Percentiles rank a stretch among this genome's conserved stretches.
Conservation (phyloP, 2,888 invertebrate genomes). For the Tetranychus piercei region DNA sequence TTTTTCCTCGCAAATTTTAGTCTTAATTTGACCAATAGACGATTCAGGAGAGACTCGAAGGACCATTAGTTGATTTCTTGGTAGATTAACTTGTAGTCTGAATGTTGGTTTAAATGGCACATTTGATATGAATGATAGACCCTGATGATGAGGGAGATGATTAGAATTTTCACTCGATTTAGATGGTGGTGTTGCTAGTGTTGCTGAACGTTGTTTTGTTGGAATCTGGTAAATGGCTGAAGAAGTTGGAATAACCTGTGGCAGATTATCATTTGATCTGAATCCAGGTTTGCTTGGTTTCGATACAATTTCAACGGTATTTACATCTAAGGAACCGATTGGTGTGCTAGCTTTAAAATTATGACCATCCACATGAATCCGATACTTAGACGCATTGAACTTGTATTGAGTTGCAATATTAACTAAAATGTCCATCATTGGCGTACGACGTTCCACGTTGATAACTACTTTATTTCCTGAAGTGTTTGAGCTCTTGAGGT, state of each 20-base stretch:
- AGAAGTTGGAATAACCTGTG: neutral
- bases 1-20: conserved; percentile 55
- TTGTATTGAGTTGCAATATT: conserved; percentile 50
- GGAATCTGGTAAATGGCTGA: neutral
- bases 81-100: conserved; percentile 46
- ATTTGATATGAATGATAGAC: neutral
- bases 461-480: conserved; percentile 8
- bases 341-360: conserved; percentile 55
- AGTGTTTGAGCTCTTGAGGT: neutral
- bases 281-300: conserved; percentile 28
- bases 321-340: conserved; percentile 42
- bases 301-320: conserved; percentile 38
- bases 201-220: neutral
- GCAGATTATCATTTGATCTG: neutral
- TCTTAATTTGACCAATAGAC: conserved; percentile 47
- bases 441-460: conserved; percentile 41
- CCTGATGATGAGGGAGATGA: neutral
- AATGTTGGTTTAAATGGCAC: conserved; percentile 32
- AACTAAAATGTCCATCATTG: conserved; percentile 57
- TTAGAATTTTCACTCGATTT: neutral
- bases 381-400: conserved; percentile 25
- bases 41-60: conserved; percentile 51
- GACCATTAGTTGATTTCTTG: conserved; percentile 58
- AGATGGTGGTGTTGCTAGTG: neutral
- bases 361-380: conserved; percentile 46